phyloP scores from a whole-genome alignment of 92 coral and sea anemone genomes.

The Actinostola sp. region DNA sequence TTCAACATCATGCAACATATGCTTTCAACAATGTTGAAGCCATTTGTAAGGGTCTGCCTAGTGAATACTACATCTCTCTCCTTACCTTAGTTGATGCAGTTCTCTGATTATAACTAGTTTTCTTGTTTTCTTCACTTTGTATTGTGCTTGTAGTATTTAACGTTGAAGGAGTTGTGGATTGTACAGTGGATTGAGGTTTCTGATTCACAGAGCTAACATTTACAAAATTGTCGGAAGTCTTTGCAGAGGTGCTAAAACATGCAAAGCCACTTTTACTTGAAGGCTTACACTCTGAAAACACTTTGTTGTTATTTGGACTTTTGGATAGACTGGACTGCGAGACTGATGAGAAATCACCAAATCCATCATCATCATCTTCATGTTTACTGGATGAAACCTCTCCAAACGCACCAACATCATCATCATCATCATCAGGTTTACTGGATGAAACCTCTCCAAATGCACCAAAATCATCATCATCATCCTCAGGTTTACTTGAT shows the following conservation, averaged over 20 bases:
- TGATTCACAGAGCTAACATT: conserved; percentile 18
- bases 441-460: conserved; percentile 22
- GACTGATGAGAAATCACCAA: conserved; percentile 23
- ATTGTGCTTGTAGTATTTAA: neutral
- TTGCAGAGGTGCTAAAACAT: neutral
- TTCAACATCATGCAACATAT: too few species aligned
- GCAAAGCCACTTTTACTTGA: conserved; percentile 3
- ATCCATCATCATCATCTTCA: conserved; percentile 13
- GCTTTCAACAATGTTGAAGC: too few species aligned
- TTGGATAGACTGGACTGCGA: neutral
- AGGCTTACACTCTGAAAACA: neutral
- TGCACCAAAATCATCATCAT: conserved; percentile 41
- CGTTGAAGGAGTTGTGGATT: conserved; percentile 3
- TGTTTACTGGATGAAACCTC: neutral
- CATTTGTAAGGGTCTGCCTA: too few species aligned
- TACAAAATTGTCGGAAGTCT: conserved; percentile 17
- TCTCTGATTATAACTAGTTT: too few species aligned
- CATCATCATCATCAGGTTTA: neutral
- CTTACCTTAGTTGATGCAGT: too few species aligned
- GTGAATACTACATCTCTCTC: too few species aligned
- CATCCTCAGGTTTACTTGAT: neutral
- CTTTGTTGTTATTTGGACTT: neutral
- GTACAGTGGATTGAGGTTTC: conserved; percentile 17
- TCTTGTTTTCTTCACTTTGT: neutral
- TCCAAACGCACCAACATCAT: conserved; percentile 10